phyloP scores from a whole-genome alignment of 2,888 invertebrate genomes.

The Actias luna region DNA sequence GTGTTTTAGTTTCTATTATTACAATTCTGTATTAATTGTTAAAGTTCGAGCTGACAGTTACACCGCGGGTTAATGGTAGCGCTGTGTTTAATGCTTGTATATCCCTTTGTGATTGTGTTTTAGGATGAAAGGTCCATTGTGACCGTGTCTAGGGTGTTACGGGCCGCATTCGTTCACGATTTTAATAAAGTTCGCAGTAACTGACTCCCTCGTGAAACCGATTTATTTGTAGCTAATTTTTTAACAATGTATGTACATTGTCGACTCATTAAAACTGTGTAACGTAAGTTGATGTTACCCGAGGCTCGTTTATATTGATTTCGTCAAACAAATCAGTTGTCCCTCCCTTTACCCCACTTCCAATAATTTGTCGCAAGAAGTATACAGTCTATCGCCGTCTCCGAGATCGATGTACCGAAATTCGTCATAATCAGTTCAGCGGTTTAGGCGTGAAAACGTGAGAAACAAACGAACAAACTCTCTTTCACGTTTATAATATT shows the following conservation, averaged over 20 bases:
- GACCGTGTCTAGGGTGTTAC: constrained; percentile 38
- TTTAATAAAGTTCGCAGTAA: constrained; percentile 42
- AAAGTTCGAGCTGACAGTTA: constrained; percentile 69
- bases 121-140: constrained; percentile 56
- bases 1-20: constrained; percentile 76
- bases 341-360: too few species aligned
- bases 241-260: neutral
- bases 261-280: neutral
- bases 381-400: too few species aligned
- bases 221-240: constrained; percentile 19
- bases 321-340: too few species aligned
- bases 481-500: too few species aligned
- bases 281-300: too few species aligned
- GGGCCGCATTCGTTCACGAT: constrained; percentile 21
- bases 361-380: too few species aligned
- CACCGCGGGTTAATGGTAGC: constrained; percentile 67
- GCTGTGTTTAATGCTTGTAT: constrained; percentile 64
- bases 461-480: too few species aligned
- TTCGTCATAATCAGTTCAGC: too few species aligned
- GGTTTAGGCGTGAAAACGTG: too few species aligned
- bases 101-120: constrained; percentile 57
- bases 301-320: too few species aligned
- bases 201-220: constrained; percentile 38
- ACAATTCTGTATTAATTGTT: constrained; percentile 68
- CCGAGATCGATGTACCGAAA: too few species aligned